A percentile compares a stretch with the other conserved stretches of the same genome.
phyloP scores from a whole-genome alignment of 2,888 invertebrate genomes.

The Steinernema carpocapsae region DNA sequence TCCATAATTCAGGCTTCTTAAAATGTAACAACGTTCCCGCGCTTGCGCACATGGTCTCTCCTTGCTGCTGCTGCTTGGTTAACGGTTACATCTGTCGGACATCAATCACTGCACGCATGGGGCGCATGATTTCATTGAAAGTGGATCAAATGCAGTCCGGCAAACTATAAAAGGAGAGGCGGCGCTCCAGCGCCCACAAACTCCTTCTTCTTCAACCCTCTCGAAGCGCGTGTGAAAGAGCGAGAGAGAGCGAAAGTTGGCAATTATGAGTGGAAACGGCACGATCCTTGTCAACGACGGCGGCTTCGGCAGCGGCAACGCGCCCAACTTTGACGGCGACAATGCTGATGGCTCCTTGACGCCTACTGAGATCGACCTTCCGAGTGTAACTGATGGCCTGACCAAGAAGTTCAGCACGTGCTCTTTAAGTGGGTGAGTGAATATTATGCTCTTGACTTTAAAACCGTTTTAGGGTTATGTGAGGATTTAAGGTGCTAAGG shows the following conservation, averaged over 20 bases:
- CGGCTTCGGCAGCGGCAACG: not conserved
- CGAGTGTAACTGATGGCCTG: not conserved
- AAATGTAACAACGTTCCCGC: not conserved
- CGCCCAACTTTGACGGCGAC: too few species aligned
- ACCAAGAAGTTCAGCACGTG: not conserved
- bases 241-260: not conserved
- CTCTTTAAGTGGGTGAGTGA: not conserved
- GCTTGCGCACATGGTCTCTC: not conserved
- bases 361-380: not conserved
- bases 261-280: conserved; percentile 3
- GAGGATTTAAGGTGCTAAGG: too few species aligned
- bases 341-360: not conserved
- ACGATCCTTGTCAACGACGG: not conserved
- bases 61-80: conserved; percentile 1
- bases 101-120: conserved; percentile 30
- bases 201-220: conserved; percentile 14
- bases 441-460: too few species aligned
- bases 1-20: not conserved
- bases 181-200: conserved; percentile 8
- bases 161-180: conserved; percentile 31
- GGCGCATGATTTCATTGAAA: conserved; percentile 33
- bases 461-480: too few species aligned
- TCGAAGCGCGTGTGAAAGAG: not conserved
- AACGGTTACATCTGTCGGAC: conserved; percentile 20
- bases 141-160: conserved; percentile 22